phyloP scores from a whole-genome alignment of 2,888 invertebrate species.

The Apotomis betuletana region DNA sequence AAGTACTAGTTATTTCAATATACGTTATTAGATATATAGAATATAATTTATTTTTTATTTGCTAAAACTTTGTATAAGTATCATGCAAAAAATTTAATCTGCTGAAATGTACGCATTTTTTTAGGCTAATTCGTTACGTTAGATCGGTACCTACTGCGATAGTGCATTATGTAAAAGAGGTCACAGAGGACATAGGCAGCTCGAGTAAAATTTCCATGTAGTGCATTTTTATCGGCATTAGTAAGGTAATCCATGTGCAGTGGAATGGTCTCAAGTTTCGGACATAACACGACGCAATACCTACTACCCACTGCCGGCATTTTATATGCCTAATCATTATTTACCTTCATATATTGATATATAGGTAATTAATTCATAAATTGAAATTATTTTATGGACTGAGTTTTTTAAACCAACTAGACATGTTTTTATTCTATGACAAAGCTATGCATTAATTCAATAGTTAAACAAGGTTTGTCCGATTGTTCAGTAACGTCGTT shows the following conservation, averaged over 20 bases:
- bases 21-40: too few species aligned
- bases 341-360: not conserved
- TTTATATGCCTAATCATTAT: too few species aligned
- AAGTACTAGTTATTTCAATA: too few species aligned
- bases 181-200: slow-evolving; percentile 21
- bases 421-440: too few species aligned
- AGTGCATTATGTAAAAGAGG: slow-evolving; percentile 35
- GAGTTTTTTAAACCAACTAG: too few species aligned
- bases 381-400: too few species aligned
- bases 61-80: not conserved
- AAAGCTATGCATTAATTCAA: too few species aligned
- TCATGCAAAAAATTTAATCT: not conserved
- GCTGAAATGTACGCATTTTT: not conserved
- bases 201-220: slow-evolving; percentile 4
- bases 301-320: not conserved
- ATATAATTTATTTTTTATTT: too few species aligned
- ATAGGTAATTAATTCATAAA: not conserved
- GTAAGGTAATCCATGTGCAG: not conserved
- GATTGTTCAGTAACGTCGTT: too few species aligned
- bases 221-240: slow-evolving; percentile 4
- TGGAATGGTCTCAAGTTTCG: slow-evolving; percentile 11
- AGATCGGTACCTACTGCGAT: not conserved
- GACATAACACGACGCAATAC: not conserved
- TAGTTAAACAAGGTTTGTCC: too few species aligned
- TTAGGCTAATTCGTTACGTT: slow-evolving; percentile 14